Base-by-base conservation (phyloP, 2,797 vertebrate species). In the Thamnophis elegans region DNA sequence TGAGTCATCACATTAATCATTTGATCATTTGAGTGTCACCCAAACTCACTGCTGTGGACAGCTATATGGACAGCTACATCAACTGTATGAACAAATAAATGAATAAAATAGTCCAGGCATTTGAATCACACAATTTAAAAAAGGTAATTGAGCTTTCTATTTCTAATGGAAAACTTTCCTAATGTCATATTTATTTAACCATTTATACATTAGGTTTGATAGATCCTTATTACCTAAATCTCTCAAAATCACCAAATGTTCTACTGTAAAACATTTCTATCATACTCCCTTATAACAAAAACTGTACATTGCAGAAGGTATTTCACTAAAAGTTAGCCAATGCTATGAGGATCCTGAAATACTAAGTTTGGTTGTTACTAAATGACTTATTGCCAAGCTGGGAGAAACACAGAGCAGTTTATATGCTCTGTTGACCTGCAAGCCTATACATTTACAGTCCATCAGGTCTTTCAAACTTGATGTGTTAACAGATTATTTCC, bases 381-480 rank as follows among this genome's bases (percentile, higher is more conserved):
- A 94, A 28, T 94, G 95, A 97, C 93, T 96, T 95, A 96, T 97
- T 47, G 93, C 92, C 60, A 68, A 20, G 89, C 7, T 91, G 65
- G 93, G 94, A 95, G 92, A 92, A 91, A 95, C 1, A 1, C 4
- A 95, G 94, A 94, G 94, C 94, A 91, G 59, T 25, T 96, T 94
- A 95, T 95, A 96, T 95, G 95, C 89, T 97, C 95, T 95, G 4
- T 93, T 95, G 93, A 91, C 95, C 93, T 95, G 93, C 94, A 94
- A 92, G 73, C 94, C 95, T 91, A 93, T 95, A 94, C 94, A 92
- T 95, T 94, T 93, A 18, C 2, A 62, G 92, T 93, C 95, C 95
- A 78, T 53, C 94, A 90, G 95, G 93, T 89, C 91, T 93, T 94
- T 95, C 93, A 51, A 65, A 95, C 93, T 94, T 89, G 94, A 91